Base-by-base conservation (phyloP, 2,113 vertebrate genomes). In the Eurypyga helias region DNA sequence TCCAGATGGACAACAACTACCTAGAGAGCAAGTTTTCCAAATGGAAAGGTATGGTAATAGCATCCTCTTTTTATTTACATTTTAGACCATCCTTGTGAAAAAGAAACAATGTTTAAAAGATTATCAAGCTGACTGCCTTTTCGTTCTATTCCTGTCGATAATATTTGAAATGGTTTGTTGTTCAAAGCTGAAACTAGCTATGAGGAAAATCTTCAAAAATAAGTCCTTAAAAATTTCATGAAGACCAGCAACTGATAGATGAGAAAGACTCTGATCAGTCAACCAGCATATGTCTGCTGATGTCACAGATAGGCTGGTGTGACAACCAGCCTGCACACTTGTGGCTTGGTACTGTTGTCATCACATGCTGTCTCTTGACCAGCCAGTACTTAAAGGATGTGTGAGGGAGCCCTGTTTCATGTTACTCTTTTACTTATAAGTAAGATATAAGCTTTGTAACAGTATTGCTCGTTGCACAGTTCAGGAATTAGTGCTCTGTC, bases 31-130 rank as follows among this genome's bases (percentile, higher is more conserved):
- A 98, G 34, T 98, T 98, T 96, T 95, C 95, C 64, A 97, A 18
- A 46, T 98, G 98, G 98, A 98, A 98, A 98, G 98, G 98, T 99
- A 97, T 8, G 31, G 55, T 34, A 49, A 28, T 10, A 64, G 23
- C 41, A 80, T 5, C 4, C 18, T 69, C 16, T 3, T 51, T 55
- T 67, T 54, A 69, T 25, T 10, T 49, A 3, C 6, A 16, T 26
- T 41, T 77, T 62, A 79, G 72, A 82, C 7, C 12, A 21, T 15
- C 25, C 33, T 55, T 54, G 26, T 65, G 36, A 65, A 61, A 72
- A 71, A 71, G 18, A 75, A 91, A 33, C 13, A 33, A 36, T 43
- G 23, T 23, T 89, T 58, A 10, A 46, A 17, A 61, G 18, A 18
- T 81, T 71, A 64, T 17, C 57, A 81, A 64, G 33, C 6, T 2